Percentiles rank a stretch among this genome's conserved stretches.
Conservation (phyloP, 1,140 invertebrate species). For the Heliconius hermathena region DNA sequence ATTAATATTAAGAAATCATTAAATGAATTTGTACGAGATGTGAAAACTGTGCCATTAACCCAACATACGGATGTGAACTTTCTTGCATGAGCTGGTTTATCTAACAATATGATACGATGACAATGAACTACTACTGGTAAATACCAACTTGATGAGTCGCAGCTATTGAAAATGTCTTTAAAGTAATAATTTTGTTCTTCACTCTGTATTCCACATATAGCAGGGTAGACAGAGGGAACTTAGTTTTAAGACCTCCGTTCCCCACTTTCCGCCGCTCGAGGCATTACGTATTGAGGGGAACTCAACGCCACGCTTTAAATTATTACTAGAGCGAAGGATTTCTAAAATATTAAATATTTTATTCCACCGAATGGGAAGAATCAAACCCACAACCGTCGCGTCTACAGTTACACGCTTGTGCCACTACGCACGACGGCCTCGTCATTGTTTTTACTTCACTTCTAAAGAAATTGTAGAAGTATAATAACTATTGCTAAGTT, state of each 20-base stretch:
- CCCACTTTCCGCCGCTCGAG: too few relatives aligned
- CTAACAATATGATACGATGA: slow-evolving; percentile 45
- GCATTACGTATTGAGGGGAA: too few relatives aligned
- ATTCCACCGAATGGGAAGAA: too few relatives aligned
- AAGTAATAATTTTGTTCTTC: background rate
- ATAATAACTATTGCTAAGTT: background rate
- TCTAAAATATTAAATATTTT: too few relatives aligned
- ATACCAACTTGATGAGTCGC: slow-evolving; percentile 46
- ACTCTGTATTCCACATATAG: too few relatives aligned
- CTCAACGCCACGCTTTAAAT: too few relatives aligned
- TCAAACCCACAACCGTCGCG: too few relatives aligned
- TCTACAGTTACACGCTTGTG: too few relatives aligned
- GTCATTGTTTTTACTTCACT: background rate
- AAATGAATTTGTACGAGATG: background rate
- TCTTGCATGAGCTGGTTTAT: slow-evolving; percentile 44
- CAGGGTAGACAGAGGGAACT: too few relatives aligned
- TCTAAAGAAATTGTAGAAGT: background rate
- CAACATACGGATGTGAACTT: slow-evolving; percentile 47
- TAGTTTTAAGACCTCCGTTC: too few relatives aligned
- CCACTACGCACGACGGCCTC: too few relatives aligned
- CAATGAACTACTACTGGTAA: slow-evolving; percentile 47
- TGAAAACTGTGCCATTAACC: slow-evolving; percentile 14
- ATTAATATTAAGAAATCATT: background rate
- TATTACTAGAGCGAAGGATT: too few relatives aligned
- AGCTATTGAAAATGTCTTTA: background rate